Evolutionary conservation across 2,113 vertebrate species (phyloP), one percentile per base, ranked within the genome.

Genomic region (Brienomyrus brachyistius): DNA sequence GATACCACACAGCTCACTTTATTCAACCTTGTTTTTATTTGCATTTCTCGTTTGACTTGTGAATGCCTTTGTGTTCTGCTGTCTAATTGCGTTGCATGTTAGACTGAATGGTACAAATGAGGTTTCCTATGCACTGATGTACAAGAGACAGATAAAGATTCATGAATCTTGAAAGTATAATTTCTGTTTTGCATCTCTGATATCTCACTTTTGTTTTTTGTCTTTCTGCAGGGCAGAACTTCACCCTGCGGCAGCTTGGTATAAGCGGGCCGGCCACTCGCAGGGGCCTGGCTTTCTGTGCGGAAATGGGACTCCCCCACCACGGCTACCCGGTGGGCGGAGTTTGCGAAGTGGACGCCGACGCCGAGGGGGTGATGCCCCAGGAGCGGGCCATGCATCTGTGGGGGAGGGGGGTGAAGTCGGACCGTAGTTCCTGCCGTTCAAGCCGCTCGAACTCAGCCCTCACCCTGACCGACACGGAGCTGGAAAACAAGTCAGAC

Each of bases 371-470:
- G 92, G 97, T 97, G 93, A 96, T 97, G 95, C 98, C 98, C 93
- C 97, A 97, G 93, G 98, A 99, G 95, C 97, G 97, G 93, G 97
- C 97, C 97, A 97, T 98, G 95, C 95, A 96, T 93, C 97, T 98
- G 90, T 99, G 98, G 98, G 97, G 97, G 89, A 95, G 97, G 93
- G 98, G 98, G 93, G 96, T 97, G 91, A 99, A 98, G 92, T 97
- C 97, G 5, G 97, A 97, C 91, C 97, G 96, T 94, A 98, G 97
- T 91, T 99, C 98, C 91, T 98, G 97, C 94, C 96, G 98, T 89
- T 99, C 98, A 86, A 99, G 98, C 89, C 98, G 97, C 92, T 99
- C 98, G 91, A 99, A 99, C 96, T 99, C 98, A 1, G 98, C 96
- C 90, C 97, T 99, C 94, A 99, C 98, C 19, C 97, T 99, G 94